Conservation (phyloP, 2,888 invertebrate genomes). For the Scrobipalpa costella region DNA sequence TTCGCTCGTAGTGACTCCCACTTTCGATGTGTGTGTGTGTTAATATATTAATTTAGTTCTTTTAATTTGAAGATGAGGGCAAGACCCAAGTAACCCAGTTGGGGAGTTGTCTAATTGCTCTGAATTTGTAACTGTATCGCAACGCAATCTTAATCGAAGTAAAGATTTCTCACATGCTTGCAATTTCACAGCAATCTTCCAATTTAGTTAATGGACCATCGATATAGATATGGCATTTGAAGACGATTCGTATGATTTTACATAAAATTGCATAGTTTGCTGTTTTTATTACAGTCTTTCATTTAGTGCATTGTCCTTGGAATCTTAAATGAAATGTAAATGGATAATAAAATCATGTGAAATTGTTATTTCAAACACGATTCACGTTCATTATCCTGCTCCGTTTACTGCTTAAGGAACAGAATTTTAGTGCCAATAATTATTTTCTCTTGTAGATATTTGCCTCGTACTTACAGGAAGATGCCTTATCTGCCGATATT, state of each 20-base stretch:
- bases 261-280: not conserved
- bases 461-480: conserved; percentile 4
- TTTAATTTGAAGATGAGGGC: conserved; percentile 32
- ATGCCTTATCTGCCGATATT: conserved; percentile 5
- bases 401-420: not conserved
- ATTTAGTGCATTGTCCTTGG: too few species aligned
- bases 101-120: conserved; percentile 25
- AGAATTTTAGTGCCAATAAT: not conserved
- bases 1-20: conserved; percentile 59
- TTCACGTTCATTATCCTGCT: too few species aligned
- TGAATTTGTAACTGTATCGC: conserved; percentile 26
- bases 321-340: too few species aligned
- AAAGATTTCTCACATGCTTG: conserved; percentile 7
- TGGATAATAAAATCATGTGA: too few species aligned
- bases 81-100: conserved; percentile 26
- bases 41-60: conserved; percentile 36
- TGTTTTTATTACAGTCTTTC: too few species aligned
- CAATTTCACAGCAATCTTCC: conserved; percentile 12
- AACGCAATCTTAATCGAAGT: conserved; percentile 13
- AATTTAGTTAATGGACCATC: not conserved
- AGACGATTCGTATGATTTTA: not conserved
- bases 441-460: not conserved
- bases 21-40: conserved; percentile 52
- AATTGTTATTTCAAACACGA: too few species aligned
- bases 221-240: not conserved